Evolutionary conservation across 2,888 invertebrate genomes (phyloP).

Genomic region (Drosophila algonquin): DNA sequence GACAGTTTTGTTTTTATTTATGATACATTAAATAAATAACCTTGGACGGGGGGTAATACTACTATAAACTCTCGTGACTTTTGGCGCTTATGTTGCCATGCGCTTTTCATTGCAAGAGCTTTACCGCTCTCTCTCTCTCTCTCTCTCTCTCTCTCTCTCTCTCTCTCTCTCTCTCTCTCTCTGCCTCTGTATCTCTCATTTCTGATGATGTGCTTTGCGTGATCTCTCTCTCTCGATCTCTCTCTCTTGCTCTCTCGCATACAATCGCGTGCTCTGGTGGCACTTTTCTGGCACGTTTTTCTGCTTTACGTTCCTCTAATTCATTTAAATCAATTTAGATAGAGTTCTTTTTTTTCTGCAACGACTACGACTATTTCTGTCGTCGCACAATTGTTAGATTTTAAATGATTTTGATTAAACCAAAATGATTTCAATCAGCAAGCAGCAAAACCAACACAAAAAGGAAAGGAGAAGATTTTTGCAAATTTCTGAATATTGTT

Average conservation of each 20-base stretch:
- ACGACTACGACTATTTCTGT: conserved; percentile 55
- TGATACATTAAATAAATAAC: conserved; percentile 43
- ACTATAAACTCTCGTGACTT: conserved; percentile 68
- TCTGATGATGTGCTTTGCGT: background rate
- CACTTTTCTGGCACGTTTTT: conserved; percentile 56
- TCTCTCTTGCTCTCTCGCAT: conserved; percentile 4
- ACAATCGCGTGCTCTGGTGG: conserved; percentile 57
- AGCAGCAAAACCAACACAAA: background rate
- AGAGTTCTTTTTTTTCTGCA: conserved; percentile 33
- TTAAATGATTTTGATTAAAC: conserved; percentile 70
- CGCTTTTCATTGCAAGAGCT: conserved; percentile 20
- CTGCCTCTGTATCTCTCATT: background rate
- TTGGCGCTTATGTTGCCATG: conserved; percentile 50
- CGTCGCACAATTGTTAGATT: conserved; percentile 53
- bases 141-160: background rate
- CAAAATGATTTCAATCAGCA: conserved; percentile 36
- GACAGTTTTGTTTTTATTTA: conserved; percentile 42
- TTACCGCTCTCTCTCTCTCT: conserved; percentile 7
- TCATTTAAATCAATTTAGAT: conserved; percentile 74
- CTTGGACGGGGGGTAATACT: conserved; percentile 31
- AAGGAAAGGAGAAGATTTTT: background rate
- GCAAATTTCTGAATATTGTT: conserved; percentile 10
- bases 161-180: background rate
- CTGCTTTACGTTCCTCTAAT: conserved; percentile 52
- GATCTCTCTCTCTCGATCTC: background rate